Percentiles rank a stretch among this genome's conserved stretches.
phyloP scores from a whole-genome alignment of 2,113 vertebrate genomes.

The Coracopsis vasa region DNA sequence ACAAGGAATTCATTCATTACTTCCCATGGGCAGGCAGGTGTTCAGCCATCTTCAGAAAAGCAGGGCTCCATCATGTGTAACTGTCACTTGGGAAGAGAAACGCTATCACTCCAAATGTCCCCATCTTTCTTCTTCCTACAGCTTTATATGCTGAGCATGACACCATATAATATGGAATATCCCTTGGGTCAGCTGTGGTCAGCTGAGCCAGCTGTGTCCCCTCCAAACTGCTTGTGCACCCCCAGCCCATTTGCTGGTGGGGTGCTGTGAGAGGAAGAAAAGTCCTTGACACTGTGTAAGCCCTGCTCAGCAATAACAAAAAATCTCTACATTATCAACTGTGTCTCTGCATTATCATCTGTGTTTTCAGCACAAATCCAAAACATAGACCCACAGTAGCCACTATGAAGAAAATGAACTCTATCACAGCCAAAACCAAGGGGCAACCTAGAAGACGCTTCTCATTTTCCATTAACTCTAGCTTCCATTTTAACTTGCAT shows the following conservation, averaged over 20 bases:
- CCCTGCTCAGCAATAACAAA: background rate
- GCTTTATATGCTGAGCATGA: background rate
- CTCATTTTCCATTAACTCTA: background rate
- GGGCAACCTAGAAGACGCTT: background rate
- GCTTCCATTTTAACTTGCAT: background rate
- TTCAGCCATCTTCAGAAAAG: background rate
- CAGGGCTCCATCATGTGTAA: fast-evolving
- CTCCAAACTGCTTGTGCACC: background rate
- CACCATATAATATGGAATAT: background rate
- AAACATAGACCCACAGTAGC: background rate
- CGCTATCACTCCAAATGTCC: background rate
- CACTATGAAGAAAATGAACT: background rate
- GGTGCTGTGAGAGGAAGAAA: background rate
- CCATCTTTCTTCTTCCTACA: background rate
- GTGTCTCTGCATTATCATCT: background rate
- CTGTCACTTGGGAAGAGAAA: background rate
- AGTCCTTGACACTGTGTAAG: background rate
- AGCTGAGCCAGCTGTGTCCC: background rate
- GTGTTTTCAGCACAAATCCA: background rate
- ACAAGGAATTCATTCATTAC: background rate
- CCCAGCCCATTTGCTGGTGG: background rate
- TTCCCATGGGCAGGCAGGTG: background rate
- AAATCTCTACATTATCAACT: background rate
- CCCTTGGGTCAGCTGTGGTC: background rate
- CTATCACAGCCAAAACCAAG: background rate